These are phyloP conservation scores for Holothuria scabra DNA, from an alignment of 53 echinoderm and acorn worm species.

Conservation along the genomic window DNA sequence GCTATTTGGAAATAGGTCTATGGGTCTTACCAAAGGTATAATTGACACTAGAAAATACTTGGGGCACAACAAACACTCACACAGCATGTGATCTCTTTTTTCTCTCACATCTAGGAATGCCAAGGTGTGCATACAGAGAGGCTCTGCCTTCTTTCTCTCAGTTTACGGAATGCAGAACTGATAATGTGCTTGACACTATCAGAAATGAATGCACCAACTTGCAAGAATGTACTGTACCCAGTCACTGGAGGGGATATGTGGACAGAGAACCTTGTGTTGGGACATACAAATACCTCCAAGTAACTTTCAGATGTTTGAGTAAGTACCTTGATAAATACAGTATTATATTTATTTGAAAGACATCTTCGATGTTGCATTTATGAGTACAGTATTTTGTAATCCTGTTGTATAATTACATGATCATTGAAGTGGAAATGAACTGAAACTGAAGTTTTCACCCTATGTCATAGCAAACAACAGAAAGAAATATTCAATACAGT, in stretches of 20 bases:
- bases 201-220: constrained; percentile 65
- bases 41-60: too few relatives aligned
- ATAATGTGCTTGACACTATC: constrained; percentile 58
- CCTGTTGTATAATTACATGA: too few relatives aligned
- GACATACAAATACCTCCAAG: constrained; percentile 82
- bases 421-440: too few relatives aligned
- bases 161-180: constrained; percentile 62
- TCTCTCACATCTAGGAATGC: constrained; percentile 28
- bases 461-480: too few relatives aligned
- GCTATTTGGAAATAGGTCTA: too few relatives aligned
- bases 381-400: too few relatives aligned
- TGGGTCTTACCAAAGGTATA: too few relatives aligned
- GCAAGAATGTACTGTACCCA: constrained; percentile 75
- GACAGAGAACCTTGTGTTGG: constrained; percentile 73
- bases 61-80: neutral
- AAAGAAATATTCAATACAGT: too few relatives aligned
- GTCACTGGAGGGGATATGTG: constrained; percentile 72
- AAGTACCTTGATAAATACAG: constrained; percentile 29
- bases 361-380: too few relatives aligned
- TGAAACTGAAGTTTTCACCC: too few relatives aligned
- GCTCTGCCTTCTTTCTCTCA: constrained; percentile 52
- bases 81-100: neutral
- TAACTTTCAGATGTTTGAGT: constrained; percentile 90
- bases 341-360: too few relatives aligned
- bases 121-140: constrained; percentile 68